phyloP scores from a whole-genome alignment of 2,797 vertebrate genomes.

The Eupleurogrammus muticus region DNA sequence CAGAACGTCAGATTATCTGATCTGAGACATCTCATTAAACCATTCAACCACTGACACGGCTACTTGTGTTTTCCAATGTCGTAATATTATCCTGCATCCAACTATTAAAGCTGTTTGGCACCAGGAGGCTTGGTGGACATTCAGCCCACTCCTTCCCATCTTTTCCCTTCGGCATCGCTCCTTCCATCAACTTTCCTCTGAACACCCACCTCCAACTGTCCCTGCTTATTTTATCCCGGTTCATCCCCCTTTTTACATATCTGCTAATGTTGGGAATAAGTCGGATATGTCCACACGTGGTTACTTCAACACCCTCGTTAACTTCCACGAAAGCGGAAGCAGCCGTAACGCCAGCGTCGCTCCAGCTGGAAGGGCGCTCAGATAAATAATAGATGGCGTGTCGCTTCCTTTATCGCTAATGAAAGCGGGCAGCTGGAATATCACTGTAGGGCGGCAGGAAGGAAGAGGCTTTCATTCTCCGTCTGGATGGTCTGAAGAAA shows the following conservation, averaged over 20 bases:
- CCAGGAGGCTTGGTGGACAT: too few species aligned
- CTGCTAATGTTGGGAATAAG: constrained; percentile 26
- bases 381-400: constrained; percentile 76
- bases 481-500: constrained; percentile 22
- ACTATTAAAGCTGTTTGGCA: too few species aligned
- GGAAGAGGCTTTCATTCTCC: constrained; percentile 27
- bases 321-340: constrained; percentile 48
- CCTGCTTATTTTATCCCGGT: background rate
- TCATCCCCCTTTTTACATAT: constrained; percentile 32
- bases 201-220: constrained; percentile 2
- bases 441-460: constrained; percentile 28
- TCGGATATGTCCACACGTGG: constrained; percentile 28
- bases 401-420: constrained; percentile 69
- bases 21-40: too few species aligned
- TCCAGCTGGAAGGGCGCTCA: constrained; percentile 42
- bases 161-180: background rate
- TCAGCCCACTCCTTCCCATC: too few species aligned
- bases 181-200: background rate
- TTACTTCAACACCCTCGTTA: constrained; percentile 50
- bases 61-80: too few species aligned
- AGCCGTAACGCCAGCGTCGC: constrained; percentile 44
- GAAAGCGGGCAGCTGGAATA: constrained; percentile 67
- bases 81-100: too few species aligned
- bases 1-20: too few species aligned
- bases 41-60: too few species aligned